Conservation (phyloP, 2,797 vertebrate genomes). For the Mareca strepera region DNA sequence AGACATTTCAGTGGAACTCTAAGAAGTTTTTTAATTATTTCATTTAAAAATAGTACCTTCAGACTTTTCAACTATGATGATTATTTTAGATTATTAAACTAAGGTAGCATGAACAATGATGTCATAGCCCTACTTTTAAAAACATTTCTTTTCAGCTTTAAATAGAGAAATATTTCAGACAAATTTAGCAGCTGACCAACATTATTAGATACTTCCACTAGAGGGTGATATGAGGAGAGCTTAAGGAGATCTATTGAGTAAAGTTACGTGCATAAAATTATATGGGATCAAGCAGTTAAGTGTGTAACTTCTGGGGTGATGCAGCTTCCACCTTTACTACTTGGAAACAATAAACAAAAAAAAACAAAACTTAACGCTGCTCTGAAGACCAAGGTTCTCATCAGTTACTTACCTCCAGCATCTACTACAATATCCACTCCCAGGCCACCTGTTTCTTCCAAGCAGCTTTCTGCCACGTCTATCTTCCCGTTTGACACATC, state of each 20-base stretch:
- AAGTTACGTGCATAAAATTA: not conserved
- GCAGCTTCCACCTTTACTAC: not conserved
- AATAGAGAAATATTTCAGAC: not conserved
- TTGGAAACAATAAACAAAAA: not conserved
- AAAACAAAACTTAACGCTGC: not conserved
- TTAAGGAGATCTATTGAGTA: not conserved
- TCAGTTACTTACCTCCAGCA: conserved; percentile 85
- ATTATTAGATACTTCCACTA: not conserved
- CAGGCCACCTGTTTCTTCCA: conserved; percentile 95
- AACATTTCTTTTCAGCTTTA: not conserved
- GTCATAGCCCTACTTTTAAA: not conserved
- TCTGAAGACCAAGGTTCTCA: not conserved
- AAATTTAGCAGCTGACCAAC: not conserved
- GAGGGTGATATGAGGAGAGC: not conserved
- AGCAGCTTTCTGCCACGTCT: conserved; percentile 85
- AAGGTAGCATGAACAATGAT: not conserved
- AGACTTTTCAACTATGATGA: not conserved
- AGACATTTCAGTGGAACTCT: not conserved
- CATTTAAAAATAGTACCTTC: not conserved
- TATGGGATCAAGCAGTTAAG: not conserved
- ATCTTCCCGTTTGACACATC: conserved; percentile 80
- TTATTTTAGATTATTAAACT: not conserved
- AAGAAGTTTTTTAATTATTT: not conserved
- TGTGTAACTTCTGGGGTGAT: not conserved
- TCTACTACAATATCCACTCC: conserved; percentile 94